Evolutionary conservation across 2,797 vertebrate genomes (phyloP), one percentile per base, ranked within the genome.

Genomic region (Streptopelia turtur): DNA sequence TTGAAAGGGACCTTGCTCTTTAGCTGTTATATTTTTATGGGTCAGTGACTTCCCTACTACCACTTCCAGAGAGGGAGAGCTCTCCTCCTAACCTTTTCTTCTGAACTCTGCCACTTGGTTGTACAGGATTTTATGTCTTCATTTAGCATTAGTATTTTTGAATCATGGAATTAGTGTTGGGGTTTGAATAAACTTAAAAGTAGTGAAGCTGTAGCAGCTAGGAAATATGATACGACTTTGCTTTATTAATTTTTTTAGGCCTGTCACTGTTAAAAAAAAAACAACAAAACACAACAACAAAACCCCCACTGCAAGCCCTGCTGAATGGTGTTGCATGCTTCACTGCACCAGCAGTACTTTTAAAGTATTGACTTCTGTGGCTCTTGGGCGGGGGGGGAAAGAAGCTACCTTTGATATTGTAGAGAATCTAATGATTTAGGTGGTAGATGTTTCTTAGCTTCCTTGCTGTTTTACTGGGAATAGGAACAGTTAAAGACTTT

Each of bases 401-500:
- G 37, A 74, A 75, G 18, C 8, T 70, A 31, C 23, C 27, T 89
- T 52, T 70, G 78, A 72, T 74, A 71, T 82, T 81, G 60, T 55
- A 59, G 87, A 94, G 55, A 94, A 95, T 35, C 47, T 87, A 84
- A 68, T 94, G 55, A 90, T 91, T 93, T 80, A 76, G 83, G 76
- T 50, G 27, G 33, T 23, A 78, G 17, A 21, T 49, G 63, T 49
- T 90, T 95, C 70, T 94, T 89, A 9, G 71, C 76, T 92, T 86
- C 66, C 57, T 37, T 80, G 30, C 28, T 49, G 6, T 84, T 86
- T 57, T 87, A 84, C 72, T 75, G 92, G 83, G 84, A 94, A 80
- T 91, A 93, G 50, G 63, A 49, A 33, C 49, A 87, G 93, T 87
- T 92, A 81, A 61, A 78, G 66, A 30, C 31, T 86, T 82, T 43